Conservation (phyloP, 23 tunicate species). For the Halocynthia aurantium region DNA sequence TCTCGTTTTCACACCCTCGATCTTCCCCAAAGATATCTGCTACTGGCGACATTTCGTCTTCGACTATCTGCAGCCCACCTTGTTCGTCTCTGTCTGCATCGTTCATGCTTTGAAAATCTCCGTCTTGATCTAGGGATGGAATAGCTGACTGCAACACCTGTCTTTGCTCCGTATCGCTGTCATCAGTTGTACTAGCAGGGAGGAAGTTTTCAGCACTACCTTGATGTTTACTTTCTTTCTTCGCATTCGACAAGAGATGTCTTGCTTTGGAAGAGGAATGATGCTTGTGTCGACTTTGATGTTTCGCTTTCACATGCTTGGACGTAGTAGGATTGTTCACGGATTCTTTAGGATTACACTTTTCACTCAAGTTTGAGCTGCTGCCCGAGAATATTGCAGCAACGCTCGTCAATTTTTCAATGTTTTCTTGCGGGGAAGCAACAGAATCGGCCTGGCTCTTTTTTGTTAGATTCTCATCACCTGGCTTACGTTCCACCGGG, state of each 20-base stretch:
- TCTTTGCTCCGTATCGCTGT: slow-evolving; percentile 35
- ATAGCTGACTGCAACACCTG: slow-evolving; percentile 14
- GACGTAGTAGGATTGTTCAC: neutral
- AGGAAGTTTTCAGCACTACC: slow-evolving; percentile 10
- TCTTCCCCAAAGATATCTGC: neutral
- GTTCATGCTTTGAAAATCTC: neutral
- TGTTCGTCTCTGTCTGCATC: slow-evolving; percentile 8
- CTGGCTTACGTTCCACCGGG: neutral
- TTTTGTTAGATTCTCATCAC: neutral
- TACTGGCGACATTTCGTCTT: neutral
- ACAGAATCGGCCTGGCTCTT: neutral
- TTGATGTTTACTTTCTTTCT: neutral
- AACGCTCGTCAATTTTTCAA: too few relatives aligned
- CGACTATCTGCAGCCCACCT: neutral
- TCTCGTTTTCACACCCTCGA: neutral
- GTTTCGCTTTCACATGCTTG: neutral
- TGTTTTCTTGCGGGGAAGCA: neutral
- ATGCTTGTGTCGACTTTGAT: neutral
- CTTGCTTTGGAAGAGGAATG: neutral
- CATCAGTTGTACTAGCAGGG: slow-evolving; percentile 15
- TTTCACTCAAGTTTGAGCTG: neutral
- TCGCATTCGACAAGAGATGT: neutral
- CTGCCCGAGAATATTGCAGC: too few relatives aligned
- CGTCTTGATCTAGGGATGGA: slow-evolving; percentile 17
- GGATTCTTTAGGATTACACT: too few relatives aligned